Conservation (phyloP, 2,113 vertebrate species). For the Fregata magnificens region DNA sequence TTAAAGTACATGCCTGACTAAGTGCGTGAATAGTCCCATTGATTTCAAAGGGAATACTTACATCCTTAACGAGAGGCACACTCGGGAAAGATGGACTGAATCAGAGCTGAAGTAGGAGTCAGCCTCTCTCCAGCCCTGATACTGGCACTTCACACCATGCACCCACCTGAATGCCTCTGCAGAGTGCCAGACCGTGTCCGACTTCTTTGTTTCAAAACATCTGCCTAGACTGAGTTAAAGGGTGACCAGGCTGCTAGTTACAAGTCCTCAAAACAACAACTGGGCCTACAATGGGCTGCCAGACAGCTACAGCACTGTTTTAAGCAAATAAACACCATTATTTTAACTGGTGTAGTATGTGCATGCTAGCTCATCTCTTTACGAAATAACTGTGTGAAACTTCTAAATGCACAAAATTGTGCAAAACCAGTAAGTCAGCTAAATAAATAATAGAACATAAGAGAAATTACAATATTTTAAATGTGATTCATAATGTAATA, state of each 20-base stretch:
- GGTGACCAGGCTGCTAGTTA: not conserved
- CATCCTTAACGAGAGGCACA: not conserved
- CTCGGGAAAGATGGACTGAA: not conserved
- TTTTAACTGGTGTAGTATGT: not conserved
- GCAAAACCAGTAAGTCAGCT: not conserved
- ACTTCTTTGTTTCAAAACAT: not conserved
- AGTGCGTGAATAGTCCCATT: not conserved
- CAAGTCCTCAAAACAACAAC: not conserved
- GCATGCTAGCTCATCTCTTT: not conserved
- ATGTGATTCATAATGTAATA: not conserved
- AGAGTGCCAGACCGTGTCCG: accelerated
- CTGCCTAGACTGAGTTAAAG: not conserved
- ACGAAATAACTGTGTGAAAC: not conserved
- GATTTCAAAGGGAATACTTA: not conserved
- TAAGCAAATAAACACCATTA: not conserved
- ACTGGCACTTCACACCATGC: accelerated
- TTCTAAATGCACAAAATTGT: not conserved
- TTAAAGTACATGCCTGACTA: not conserved
- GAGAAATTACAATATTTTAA: not conserved
- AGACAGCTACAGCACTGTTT: not conserved
- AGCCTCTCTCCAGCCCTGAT: not conserved
- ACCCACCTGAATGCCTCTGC: not conserved
- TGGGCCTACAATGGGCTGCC: accelerated
- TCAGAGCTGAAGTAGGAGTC: not conserved
- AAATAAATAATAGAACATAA: not conserved